Percentiles rank a stretch among this genome's conserved stretches.
These are phyloP conservation scores for Muscicapa striata DNA, from an alignment of 2,797 vertebrate species.

Conservation along the genomic window DNA sequence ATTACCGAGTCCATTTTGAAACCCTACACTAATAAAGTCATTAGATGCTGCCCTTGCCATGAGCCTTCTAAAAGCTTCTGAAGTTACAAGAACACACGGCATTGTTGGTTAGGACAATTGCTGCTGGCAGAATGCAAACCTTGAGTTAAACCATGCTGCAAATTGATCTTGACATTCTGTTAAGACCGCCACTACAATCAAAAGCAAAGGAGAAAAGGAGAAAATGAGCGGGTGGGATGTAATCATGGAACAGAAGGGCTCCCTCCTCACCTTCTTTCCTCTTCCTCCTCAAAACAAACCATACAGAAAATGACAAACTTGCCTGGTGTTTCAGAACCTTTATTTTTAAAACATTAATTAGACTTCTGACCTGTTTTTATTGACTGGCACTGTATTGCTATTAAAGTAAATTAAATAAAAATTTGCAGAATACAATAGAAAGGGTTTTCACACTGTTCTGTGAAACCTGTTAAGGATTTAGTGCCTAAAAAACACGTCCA, in stretches of 20 bases:
- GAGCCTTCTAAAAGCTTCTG: slow-evolving; percentile 84
- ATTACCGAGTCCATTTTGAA: slow-evolving; percentile 89
- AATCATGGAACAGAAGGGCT: slow-evolving; percentile 84
- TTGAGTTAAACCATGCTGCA: slow-evolving; percentile 87
- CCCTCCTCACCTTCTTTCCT: slow-evolving; percentile 80
- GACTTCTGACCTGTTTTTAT: slow-evolving; percentile 75
- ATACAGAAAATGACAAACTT: slow-evolving; percentile 80
- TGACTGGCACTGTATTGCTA: slow-evolving; percentile 70
- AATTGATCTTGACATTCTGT: slow-evolving; percentile 88
- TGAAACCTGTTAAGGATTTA: slow-evolving; percentile 60
- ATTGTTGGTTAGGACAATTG: slow-evolving; percentile 82
- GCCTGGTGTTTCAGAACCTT: slow-evolving; percentile 84
- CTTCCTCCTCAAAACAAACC: slow-evolving; percentile 78
- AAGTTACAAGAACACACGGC: slow-evolving; percentile 86
- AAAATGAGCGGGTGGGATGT: slow-evolving; percentile 83
- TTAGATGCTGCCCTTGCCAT: slow-evolving; percentile 87
- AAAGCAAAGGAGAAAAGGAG: slow-evolving; percentile 85
- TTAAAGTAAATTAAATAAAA: slow-evolving; percentile 86
- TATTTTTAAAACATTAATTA: slow-evolving; percentile 84
- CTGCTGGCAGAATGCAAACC: slow-evolving; percentile 84
- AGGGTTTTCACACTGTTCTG: slow-evolving; percentile 72
- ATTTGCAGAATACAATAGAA: slow-evolving; percentile 86
- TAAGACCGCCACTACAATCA: slow-evolving; percentile 85
- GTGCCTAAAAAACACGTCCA: slow-evolving; percentile 47
- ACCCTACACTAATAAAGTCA: slow-evolving; percentile 91